Base-by-base conservation (phyloP, 2,888 invertebrate genomes). In the Leptopilina drosophilae region DNA sequence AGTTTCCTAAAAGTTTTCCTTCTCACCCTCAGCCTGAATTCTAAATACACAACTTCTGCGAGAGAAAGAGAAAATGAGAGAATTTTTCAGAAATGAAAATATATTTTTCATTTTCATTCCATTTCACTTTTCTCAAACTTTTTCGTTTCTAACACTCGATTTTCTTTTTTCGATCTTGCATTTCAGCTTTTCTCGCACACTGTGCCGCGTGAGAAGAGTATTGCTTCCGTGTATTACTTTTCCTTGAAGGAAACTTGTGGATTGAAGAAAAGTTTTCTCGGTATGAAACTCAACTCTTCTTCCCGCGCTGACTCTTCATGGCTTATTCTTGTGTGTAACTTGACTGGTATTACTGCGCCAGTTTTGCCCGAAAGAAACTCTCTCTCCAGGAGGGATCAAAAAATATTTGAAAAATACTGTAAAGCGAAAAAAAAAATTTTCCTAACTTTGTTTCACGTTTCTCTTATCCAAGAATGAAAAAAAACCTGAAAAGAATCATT, bases 191-290 rank as follows among this genome's bases (percentile, higher is more conserved):
- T 49, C 67, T 49, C 12, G 3, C 49, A 49, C 53, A n/a, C n/a
- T n/a, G n/a, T 14, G 26, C 6, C 9, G 0, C 9, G 0, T 1
- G 49, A 49, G 11, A 14, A 26, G 14, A 69, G 49, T 69, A 69
- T 53, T 49, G 7, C 69, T 53, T 26, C 69, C 26, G 69, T 53
- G 69, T 53, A 53, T 69, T 69, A 69, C 69, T 69, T 69, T 69
- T 69, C 69, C 69, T 14, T 8, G 69, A 20, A 53, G 69, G 14
- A 53, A 69, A 69, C 26, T 69, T 69, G 20, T 69, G 53, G 69
- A 69, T 53, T 14, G 69, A 15, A 49, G 26, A 26, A 69, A 69
- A 49, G n/a, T n/a, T 69, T 69, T 69, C 26, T 12, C 12, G 26
- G 26, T 5, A 20, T 7, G 67, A 69, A 69, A 69, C 49, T 42